phyloP scores from a whole-genome alignment of 2,888 invertebrate genomes.

The Melanostoma mellinum region DNA sequence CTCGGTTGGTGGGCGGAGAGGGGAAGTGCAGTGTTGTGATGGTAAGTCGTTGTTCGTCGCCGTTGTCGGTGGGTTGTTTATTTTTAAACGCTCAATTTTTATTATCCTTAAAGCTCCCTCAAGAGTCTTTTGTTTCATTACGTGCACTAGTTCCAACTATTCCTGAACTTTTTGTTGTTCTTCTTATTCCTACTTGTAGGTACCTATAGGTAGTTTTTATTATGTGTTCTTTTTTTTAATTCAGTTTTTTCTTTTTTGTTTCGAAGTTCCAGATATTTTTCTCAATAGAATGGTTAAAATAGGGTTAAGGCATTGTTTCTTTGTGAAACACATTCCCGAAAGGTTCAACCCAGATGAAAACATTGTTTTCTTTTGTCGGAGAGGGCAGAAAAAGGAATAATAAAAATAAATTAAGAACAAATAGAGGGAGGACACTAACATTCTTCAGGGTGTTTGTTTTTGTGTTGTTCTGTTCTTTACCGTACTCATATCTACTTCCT shows the following conservation, averaged over 20 bases:
- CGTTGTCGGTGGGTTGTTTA: constrained; percentile 30
- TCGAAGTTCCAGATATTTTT: constrained; percentile 51
- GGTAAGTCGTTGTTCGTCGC: constrained; percentile 8
- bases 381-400: not conserved
- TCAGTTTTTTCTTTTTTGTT: constrained; percentile 40
- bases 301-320: constrained; percentile 45
- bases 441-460: constrained; percentile 1
- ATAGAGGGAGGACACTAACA: not conserved
- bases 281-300: constrained; percentile 41
- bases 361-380: constrained; percentile 1
- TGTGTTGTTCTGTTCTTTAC: not conserved
- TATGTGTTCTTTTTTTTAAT: constrained; percentile 31
- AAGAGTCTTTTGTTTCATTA: constrained; percentile 63
- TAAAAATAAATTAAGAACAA: constrained; percentile 34
- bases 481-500: too few relatives aligned
- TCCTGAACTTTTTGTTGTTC: constrained; percentile 31
- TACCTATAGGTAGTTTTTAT: not conserved
- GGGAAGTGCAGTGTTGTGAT: too few relatives aligned
- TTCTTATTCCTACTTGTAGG: constrained; percentile 1
- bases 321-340: constrained; percentile 39
- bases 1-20: not conserved
- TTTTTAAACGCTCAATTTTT: constrained; percentile 37
- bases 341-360: constrained; percentile 47
- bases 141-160: constrained; percentile 63
- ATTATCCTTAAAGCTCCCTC: constrained; percentile 50